These are phyloP conservation scores for Drosophila yakuba DNA, from an alignment of 1,140 invertebrate genomes.

Conservation along the genomic window DNA sequence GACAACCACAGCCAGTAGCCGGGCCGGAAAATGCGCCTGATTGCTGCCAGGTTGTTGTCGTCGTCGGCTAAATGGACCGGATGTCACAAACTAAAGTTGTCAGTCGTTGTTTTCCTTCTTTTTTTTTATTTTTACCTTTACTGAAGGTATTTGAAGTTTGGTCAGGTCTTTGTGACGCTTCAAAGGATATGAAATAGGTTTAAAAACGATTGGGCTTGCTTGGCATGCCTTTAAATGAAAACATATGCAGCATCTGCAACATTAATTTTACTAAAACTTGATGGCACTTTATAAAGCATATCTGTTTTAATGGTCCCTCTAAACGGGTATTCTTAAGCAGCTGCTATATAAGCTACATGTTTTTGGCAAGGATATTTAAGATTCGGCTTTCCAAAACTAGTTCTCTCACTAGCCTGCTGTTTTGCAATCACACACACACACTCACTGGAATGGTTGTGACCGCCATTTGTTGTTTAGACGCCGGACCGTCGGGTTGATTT, in stretches of 20 bases:
- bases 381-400: background rate
- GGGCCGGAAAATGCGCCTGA: constrained; percentile 66
- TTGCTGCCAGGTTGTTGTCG: constrained; percentile 76
- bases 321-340: no score
- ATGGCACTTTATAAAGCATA: no score
- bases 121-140: constrained; percentile 1
- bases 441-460: constrained; percentile 46
- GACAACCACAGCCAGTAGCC: constrained; percentile 53
- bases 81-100: constrained; percentile 80
- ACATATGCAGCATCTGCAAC: no score
- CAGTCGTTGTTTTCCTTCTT: constrained; percentile 42
- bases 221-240: no score
- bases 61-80: constrained; percentile 81
- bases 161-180: background rate
- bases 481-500: constrained; percentile 60
- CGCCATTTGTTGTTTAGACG: constrained; percentile 76
- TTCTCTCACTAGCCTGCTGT: background rate
- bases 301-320: no score
- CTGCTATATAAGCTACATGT: background rate
- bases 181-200: background rate
- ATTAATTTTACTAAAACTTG: no score
- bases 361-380: background rate
- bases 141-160: background rate
- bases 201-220: background rate
- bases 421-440: constrained; percentile 29